Conservation (phyloP, 2,113 vertebrate genomes). For the Eurystomus gularis region DNA sequence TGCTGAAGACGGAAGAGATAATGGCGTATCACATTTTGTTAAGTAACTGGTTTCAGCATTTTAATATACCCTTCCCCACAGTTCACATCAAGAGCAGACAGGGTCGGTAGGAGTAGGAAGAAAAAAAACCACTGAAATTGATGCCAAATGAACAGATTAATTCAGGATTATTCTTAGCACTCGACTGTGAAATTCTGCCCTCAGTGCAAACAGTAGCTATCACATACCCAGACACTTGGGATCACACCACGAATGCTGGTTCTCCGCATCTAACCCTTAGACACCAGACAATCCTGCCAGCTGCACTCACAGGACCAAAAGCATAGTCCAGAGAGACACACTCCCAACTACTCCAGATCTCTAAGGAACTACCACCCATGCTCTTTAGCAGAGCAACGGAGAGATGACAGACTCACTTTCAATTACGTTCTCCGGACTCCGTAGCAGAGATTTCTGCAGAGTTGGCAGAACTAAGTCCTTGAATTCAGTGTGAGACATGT, state of each 20-base stretch:
- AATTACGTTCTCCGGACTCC: constrained; percentile 94
- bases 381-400: not conserved
- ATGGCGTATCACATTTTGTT: not conserved
- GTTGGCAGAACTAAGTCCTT: constrained; percentile 89
- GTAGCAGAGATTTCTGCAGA: constrained; percentile 91
- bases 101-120: not conserved
- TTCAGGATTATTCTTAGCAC: constrained; percentile 15
- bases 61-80: not conserved
- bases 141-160: not conserved
- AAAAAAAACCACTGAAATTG: not conserved
- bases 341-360: not conserved
- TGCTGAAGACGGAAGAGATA: constrained; percentile 73
- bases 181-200: constrained; percentile 4
- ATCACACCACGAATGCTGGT: not conserved
- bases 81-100: not conserved
- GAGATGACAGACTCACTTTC: constrained; percentile 82
- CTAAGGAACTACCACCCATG: not conserved
- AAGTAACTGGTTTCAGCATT: not conserved
- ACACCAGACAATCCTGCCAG: not conserved
- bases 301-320: not conserved
- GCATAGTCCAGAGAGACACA: not conserved
- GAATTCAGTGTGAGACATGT: constrained; percentile 89
- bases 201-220: not conserved
- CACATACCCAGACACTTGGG: not conserved
- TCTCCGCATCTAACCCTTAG: not conserved